Evolutionary conservation across 1,140 invertebrate genomes (phyloP).

Genomic region (Caerostris extrusa): DNA sequence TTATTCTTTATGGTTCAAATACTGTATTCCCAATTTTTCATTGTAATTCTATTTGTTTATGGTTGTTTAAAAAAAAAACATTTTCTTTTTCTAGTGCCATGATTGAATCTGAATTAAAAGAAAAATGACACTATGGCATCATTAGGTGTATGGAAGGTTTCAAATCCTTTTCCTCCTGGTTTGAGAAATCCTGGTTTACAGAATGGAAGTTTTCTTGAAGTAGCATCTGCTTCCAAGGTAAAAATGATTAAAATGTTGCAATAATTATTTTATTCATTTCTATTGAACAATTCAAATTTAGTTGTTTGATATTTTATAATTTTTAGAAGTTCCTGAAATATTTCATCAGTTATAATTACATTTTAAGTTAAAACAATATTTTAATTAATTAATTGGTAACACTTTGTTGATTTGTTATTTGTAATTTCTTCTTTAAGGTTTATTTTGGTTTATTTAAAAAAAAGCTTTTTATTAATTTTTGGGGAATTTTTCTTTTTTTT

Average conservation of each 20-base stretch:
- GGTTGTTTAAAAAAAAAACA: background rate
- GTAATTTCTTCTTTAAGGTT: too few relatives aligned
- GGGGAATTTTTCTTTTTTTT: too few relatives aligned
- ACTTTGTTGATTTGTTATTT: too few relatives aligned
- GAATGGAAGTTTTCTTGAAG: conserved; percentile 69
- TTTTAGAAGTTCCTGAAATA: too few relatives aligned
- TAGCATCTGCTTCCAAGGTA: conserved; percentile 46
- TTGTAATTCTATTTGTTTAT: background rate
- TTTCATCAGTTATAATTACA: too few relatives aligned
- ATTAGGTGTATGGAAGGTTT: conserved; percentile 70
- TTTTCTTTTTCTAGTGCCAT: background rate
- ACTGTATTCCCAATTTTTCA: too few relatives aligned
- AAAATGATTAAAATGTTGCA: background rate
- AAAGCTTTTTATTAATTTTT: too few relatives aligned
- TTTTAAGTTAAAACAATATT: too few relatives aligned
- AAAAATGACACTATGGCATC: conserved; percentile 69
- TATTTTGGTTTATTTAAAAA: too few relatives aligned
- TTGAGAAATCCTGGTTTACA: conserved; percentile 56
- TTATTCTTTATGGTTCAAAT: too few relatives aligned
- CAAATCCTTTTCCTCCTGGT: conserved; percentile 57
- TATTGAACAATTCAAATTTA: background rate
- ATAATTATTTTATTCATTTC: background rate
- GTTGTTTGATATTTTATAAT: background rate
- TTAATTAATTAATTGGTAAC: too few relatives aligned
- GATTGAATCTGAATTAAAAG: background rate